These are phyloP conservation scores for Trichogramma evanescens DNA, from an alignment of 2,888 invertebrate genomes.

Conservation along the genomic window DNA sequence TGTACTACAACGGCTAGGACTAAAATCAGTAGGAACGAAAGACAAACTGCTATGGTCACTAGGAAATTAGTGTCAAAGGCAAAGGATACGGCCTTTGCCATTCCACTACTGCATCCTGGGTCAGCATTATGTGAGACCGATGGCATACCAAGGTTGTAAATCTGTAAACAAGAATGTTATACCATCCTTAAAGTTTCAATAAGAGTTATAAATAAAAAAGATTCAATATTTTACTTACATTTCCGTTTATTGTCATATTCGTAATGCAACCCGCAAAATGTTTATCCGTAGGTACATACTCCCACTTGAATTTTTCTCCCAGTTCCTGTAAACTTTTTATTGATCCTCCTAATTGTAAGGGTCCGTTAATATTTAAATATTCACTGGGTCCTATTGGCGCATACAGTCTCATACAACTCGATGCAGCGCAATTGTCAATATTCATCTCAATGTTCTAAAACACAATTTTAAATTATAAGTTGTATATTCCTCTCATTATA, in stretches of 20 bases:
- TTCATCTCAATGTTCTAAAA: conserved; percentile 63
- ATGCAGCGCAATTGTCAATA: conserved; percentile 67
- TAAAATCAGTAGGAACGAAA: conserved; percentile 74
- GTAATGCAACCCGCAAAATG: conserved; percentile 85
- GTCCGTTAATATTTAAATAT: conserved; percentile 77
- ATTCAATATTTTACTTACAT: conserved; percentile 41
- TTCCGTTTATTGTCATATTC: conserved; percentile 80
- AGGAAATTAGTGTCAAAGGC: conserved; percentile 81
- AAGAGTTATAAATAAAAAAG: not conserved
- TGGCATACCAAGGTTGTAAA: conserved; percentile 83
- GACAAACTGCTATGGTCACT: conserved; percentile 82
- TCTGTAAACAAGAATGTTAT: conserved; percentile 48
- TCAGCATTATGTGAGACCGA: conserved; percentile 65
- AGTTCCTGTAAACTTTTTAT: conserved; percentile 60
- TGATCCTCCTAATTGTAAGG: conserved; percentile 78
- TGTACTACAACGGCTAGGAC: conserved; percentile 88
- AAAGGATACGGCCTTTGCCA: conserved; percentile 71
- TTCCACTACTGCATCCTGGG: conserved; percentile 66
- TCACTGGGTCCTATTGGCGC: conserved; percentile 66
- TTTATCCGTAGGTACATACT: conserved; percentile 59
- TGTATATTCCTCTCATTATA: not conserved
- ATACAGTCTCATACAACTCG: conserved; percentile 64
- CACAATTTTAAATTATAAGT: not conserved
- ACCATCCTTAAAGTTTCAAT: not conserved
- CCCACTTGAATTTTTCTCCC: conserved; percentile 62